Percentiles rank a stretch among this genome's conserved stretches.
Evolutionary conservation across 1,140 invertebrate species (phyloP).

Genomic region (Aporrectodea caliginosa): DNA sequence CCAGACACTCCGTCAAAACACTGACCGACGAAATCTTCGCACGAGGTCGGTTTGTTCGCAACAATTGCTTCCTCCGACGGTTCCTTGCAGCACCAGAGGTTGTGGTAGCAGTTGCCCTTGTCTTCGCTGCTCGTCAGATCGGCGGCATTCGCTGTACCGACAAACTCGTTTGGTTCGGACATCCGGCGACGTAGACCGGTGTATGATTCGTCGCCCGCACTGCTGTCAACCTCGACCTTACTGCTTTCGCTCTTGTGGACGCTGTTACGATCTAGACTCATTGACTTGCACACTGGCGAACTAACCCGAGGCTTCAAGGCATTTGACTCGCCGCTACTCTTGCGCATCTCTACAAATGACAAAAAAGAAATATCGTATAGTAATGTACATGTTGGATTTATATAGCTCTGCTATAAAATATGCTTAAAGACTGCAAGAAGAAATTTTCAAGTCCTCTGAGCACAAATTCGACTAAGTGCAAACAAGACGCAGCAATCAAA

Average conservation of each 20-base stretch:
- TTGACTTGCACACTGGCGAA: neutral
- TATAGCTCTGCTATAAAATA: too few relatives aligned
- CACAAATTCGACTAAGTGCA: too few relatives aligned
- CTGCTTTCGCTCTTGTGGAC: neutral
- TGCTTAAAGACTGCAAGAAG: too few relatives aligned
- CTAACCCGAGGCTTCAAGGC: neutral
- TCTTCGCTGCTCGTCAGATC: neutral
- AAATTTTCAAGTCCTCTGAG: too few relatives aligned
- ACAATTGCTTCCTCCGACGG: neutral
- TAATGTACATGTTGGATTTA: too few relatives aligned
- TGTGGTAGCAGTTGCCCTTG: neutral
- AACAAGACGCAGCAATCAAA: too few relatives aligned
- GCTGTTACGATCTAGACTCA: neutral
- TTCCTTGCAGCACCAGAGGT: neutral
- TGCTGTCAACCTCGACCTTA: neutral
- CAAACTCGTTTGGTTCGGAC: neutral
- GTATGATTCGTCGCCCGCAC: neutral
- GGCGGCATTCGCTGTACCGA: neutral
- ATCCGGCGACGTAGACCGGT: neutral
- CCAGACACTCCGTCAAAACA: too few relatives aligned
- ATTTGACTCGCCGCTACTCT: too few relatives aligned
- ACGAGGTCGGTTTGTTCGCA: neutral
- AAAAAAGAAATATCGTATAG: too few relatives aligned
- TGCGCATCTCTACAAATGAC: too few relatives aligned
- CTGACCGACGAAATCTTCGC: too few relatives aligned